Base-by-base conservation (phyloP, 2,797 vertebrate genomes). In the Rhinella marina region DNA sequence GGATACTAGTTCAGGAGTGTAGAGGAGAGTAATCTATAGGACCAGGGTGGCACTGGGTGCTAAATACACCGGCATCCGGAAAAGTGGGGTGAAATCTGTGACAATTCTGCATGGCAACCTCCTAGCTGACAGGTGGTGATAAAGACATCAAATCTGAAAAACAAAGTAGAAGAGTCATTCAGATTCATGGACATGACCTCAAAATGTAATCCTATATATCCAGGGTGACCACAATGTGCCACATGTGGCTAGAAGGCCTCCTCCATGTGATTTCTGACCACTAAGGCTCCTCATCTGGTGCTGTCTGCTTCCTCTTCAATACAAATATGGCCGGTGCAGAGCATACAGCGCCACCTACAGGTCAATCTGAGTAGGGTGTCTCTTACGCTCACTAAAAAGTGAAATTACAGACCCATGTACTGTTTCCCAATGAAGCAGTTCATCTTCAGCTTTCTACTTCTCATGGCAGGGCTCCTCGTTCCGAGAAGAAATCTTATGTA, bases 141-240 rank as follows among this genome's bases (percentile, higher is more conserved):
- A 21, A 62, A 41, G 29, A 9, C 50, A 9, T 84, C 68, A 84
- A 64, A 84, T 84, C 82, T 84, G 81, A 21, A 83, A 83, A 72
- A 82, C 1, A 82, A 62, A 54, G 10, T 23, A 48, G 11, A 1
- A 61, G 1, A 11, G 48, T 19, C 14, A 70, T 17, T 17, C 19
- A 17, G 16, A 19, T 72, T 72, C 27, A 32, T 32, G 32, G 1
- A 32, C 32, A 1, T 32, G 32, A 32, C 32, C n/a, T n/a, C n/a
- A n/a, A n/a, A n/a, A n/a, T n/a, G n/a, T n/a, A n/a, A n/a, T n/a
- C n/a, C 27, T 27, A 27, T 3, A 19, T 11, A 21, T 19, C 27
- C 12, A 21, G 29, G 3, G 9, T 48, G 29, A 19, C 7, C 13
- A 13, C n/a, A 64, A 41, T 10, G 62, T 27, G 64, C 3, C 12